These are phyloP conservation scores for Phorcus lineatus DNA, from an alignment of 2,888 invertebrate genomes.

Conservation along the genomic window DNA sequence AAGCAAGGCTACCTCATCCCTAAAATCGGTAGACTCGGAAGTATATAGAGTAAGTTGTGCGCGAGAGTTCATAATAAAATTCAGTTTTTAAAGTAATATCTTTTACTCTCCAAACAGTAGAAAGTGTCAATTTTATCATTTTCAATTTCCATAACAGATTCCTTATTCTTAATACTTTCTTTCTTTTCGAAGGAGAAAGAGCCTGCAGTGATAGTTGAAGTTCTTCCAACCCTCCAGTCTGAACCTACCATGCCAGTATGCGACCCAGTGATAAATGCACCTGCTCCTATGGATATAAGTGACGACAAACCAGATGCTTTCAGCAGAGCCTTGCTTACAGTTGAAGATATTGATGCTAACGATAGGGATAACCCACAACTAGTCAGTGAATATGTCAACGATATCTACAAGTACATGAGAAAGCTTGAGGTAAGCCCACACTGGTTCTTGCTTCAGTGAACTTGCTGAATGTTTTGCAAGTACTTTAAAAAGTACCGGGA, in stretches of 20 bases:
- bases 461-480: no score
- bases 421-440: constrained; percentile 80
- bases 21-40: constrained; percentile 42
- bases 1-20: constrained; percentile 47
- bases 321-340: constrained; percentile 53
- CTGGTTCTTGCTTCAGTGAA: no score
- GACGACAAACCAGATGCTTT: constrained; percentile 64
- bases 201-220: constrained; percentile 36
- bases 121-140: no score
- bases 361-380: constrained; percentile 86
- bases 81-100: no score
- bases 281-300: constrained; percentile 66
- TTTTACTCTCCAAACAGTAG: no score
- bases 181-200: constrained; percentile 13
- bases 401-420: constrained; percentile 90
- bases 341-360: constrained; percentile 81
- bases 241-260: constrained; percentile 38
- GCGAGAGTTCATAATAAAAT: not conserved
- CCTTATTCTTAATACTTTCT: not conserved
- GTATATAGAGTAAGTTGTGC: not conserved
- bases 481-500: no score
- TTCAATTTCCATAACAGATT: no score
- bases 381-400: constrained; percentile 89
- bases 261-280: constrained; percentile 38
- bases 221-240: constrained; percentile 30